Evolutionary conservation across 2,113 vertebrate genomes (phyloP).

Genomic region (Anguilla japonica): DNA sequence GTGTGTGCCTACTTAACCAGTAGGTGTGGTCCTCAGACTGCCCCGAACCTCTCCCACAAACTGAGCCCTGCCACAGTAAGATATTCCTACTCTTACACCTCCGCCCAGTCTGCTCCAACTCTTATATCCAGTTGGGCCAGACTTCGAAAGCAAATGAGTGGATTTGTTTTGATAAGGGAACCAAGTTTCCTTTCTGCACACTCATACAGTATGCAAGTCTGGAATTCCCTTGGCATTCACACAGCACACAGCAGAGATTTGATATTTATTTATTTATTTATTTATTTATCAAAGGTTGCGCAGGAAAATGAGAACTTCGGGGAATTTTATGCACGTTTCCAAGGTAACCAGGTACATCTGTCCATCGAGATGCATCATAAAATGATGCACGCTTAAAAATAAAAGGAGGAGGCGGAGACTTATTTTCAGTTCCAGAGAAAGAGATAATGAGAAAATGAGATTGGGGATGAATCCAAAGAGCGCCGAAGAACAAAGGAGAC

Average conservation of each 20-base stretch:
- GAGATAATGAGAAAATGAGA: not conserved
- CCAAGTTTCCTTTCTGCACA: not conserved
- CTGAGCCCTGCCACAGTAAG: too few species aligned
- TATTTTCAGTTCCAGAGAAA: not conserved
- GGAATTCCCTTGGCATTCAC: too few species aligned
- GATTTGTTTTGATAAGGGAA: not conserved
- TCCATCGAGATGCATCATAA: slow-evolving; percentile 71
- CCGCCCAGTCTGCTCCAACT: not conserved
- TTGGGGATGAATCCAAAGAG: too few species aligned
- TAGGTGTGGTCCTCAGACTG: too few species aligned
- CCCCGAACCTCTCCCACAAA: too few species aligned
- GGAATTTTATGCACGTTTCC: slow-evolving; percentile 74
- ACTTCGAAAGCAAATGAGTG: not conserved
- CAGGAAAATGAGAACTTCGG: slow-evolving; percentile 75
- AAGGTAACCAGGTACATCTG: slow-evolving; percentile 72
- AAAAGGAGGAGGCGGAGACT: not conserved
- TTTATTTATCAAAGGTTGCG: slow-evolving; percentile 60
- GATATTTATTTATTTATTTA: too few species aligned
- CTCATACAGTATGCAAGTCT: too few species aligned
- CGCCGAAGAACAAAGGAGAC: not conserved
- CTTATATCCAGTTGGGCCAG: not conserved
- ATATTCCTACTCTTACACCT: too few species aligned
- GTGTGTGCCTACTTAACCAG: too few species aligned
- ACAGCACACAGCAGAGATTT: too few species aligned
- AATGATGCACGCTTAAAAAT: not conserved